phyloP scores from a whole-genome alignment of 2,113 vertebrate species.

The Phyllostomus hastatus region DNA sequence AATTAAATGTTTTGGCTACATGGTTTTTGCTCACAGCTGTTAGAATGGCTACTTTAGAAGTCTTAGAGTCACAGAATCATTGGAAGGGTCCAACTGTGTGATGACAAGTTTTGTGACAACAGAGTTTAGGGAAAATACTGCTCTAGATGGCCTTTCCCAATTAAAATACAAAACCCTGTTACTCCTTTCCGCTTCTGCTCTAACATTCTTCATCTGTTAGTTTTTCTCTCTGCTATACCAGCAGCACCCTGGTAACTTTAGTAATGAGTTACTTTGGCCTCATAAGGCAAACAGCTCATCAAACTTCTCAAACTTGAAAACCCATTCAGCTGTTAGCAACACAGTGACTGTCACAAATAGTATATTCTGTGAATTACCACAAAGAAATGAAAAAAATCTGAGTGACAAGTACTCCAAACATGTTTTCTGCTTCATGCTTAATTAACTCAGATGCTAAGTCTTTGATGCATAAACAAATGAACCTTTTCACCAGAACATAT shows the following conservation, averaged over 20 bases:
- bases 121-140: not conserved
- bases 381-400: slow-evolving; percentile 6
- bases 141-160: not conserved
- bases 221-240: not conserved
- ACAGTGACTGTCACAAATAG: not conserved
- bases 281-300: slow-evolving; percentile 13
- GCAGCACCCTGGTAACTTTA: not conserved
- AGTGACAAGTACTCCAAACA: slow-evolving; percentile 21
- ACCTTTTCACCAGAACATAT: slow-evolving; percentile 49
- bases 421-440: slow-evolving; percentile 65
- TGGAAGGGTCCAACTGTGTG: not conserved
- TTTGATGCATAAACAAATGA: slow-evolving; percentile 56
- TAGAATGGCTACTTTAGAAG: not conserved
- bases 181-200: not conserved
- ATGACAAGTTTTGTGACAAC: not conserved
- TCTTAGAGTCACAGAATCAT: not conserved
- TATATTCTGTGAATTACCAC: not conserved
- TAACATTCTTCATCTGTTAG: not conserved
- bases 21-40: slow-evolving; percentile 15
- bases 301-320: slow-evolving; percentile 37
- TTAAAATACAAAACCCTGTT: not conserved
- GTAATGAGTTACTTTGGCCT: not conserved
- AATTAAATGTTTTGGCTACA: not conserved
- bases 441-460: slow-evolving; percentile 57
- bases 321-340: not conserved